Evolutionary conservation across 2,113 vertebrate genomes (phyloP).

Genomic region (Cynoglossus semilaevis): DNA sequence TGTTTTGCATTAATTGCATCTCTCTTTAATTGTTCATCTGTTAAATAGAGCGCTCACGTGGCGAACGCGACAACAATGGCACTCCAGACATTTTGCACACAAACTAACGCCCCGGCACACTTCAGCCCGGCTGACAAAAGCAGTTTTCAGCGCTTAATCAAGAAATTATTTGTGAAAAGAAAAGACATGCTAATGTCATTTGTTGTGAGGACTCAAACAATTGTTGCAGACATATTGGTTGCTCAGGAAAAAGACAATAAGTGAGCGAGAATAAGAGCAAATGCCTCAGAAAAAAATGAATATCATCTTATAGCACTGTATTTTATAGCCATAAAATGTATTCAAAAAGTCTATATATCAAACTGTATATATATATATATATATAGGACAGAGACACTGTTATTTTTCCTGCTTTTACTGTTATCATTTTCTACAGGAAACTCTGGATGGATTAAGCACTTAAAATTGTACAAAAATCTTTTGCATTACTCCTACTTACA

Average conservation of each 20-base stretch:
- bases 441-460: no score
- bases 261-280: not conserved
- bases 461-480: no score
- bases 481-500: no score
- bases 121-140: conserved; percentile 33
- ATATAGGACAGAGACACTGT: no score
- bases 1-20: conserved; percentile 67
- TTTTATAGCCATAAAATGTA: no score
- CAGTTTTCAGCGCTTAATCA: conserved; percentile 55
- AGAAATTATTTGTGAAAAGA: conserved; percentile 54
- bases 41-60: conserved; percentile 44
- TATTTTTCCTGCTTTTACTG: no score
- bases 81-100: conserved; percentile 45
- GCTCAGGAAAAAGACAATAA: not conserved
- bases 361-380: no score
- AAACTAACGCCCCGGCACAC: conserved; percentile 53
- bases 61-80: conserved; percentile 38
- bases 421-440: no score
- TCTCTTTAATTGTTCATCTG: conserved; percentile 51
- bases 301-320: not conserved
- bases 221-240: conserved; percentile 13
- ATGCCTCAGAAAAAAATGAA: not conserved
- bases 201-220: conserved; percentile 38
- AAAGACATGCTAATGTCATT: conserved; percentile 50
- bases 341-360: no score